phyloP scores from a whole-genome alignment of 2,888 invertebrate genomes.

The Andrena chrysosceles region DNA sequence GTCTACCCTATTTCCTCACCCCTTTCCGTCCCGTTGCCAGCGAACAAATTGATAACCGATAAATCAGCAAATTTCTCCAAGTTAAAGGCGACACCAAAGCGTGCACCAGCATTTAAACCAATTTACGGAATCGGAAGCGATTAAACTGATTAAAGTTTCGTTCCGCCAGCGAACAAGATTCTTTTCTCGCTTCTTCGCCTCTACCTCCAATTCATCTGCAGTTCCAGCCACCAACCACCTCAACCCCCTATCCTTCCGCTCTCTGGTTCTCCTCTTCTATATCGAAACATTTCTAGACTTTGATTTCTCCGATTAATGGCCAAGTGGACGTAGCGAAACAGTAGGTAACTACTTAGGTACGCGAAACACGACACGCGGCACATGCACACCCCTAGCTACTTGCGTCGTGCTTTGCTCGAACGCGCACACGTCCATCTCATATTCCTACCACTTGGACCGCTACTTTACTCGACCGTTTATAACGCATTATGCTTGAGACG shows the following conservation, averaged over 20 bases:
- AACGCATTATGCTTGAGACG: constrained; percentile 41
- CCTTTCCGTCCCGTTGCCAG: background rate
- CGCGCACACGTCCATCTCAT: constrained; percentile 8
- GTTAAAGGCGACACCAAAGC: background rate
- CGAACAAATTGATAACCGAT: constrained; percentile 43
- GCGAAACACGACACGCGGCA: background rate
- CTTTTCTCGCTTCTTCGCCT: background rate
- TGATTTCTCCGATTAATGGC: background rate
- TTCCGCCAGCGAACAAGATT: background rate
- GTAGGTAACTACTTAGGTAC: no score
- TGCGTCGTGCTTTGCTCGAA: background rate
- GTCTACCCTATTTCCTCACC: background rate
- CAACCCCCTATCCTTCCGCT: background rate
- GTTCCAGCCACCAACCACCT: background rate
- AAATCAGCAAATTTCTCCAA: constrained; percentile 26
- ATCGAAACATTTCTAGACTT: background rate
- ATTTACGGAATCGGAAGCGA: constrained; percentile 52
- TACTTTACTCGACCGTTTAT: constrained; percentile 40
- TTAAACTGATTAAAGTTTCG: constrained; percentile 21
- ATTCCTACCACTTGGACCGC: constrained; percentile 3
- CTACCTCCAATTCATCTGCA: background rate
- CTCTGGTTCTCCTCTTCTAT: background rate
- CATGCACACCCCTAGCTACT: background rate
- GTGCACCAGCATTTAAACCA: constrained; percentile 15
- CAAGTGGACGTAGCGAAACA: no score